A percentile compares a stretch with the other conserved stretches of the same genome.
Evolutionary conservation across 2,888 invertebrate species (phyloP).

Genomic region (Stratiomys singularior): DNA sequence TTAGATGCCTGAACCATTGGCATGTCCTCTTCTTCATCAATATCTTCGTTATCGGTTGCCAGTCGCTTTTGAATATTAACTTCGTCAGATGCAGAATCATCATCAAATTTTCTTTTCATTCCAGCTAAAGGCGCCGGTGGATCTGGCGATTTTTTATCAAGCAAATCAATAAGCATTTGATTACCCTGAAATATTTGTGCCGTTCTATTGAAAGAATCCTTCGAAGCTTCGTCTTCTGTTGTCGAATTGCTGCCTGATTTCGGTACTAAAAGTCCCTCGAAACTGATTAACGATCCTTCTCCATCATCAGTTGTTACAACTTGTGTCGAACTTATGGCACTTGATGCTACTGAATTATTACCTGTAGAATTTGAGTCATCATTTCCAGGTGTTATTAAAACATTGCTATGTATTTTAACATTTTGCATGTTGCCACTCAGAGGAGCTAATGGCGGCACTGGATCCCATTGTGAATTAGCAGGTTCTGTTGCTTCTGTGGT

Average conservation of each 20-base stretch:
- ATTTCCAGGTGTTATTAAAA: constrained; percentile 54
- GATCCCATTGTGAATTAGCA: constrained; percentile 57
- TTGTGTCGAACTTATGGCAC: constrained; percentile 65
- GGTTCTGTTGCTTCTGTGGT: constrained; percentile 31
- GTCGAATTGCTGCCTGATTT: constrained; percentile 57
- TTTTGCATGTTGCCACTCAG: constrained; percentile 58
- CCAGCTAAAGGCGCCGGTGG: constrained; percentile 64
- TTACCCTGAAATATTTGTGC: constrained; percentile 65
- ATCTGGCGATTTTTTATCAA: constrained; percentile 77
- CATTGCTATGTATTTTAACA: constrained; percentile 49
- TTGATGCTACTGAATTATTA: constrained; percentile 71
- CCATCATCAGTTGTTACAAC: constrained; percentile 66
- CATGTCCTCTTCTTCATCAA: constrained; percentile 65
- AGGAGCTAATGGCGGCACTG: constrained; percentile 64
- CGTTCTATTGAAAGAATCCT: constrained; percentile 63
- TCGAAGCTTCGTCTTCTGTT: constrained; percentile 70
- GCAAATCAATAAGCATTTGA: constrained; percentile 84
- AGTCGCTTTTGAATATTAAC: constrained; percentile 63
- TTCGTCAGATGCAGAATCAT: constrained; percentile 55
- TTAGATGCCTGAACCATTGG: constrained; percentile 70
- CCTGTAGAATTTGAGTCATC: constrained; percentile 67
- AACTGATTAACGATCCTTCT: constrained; percentile 72
- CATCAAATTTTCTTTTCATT: constrained; percentile 59
- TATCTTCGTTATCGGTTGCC: constrained; percentile 61
- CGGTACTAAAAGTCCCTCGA: constrained; percentile 72